Conservation (phyloP, 2,797 vertebrate genomes). For the Sebastes jordani region DNA sequence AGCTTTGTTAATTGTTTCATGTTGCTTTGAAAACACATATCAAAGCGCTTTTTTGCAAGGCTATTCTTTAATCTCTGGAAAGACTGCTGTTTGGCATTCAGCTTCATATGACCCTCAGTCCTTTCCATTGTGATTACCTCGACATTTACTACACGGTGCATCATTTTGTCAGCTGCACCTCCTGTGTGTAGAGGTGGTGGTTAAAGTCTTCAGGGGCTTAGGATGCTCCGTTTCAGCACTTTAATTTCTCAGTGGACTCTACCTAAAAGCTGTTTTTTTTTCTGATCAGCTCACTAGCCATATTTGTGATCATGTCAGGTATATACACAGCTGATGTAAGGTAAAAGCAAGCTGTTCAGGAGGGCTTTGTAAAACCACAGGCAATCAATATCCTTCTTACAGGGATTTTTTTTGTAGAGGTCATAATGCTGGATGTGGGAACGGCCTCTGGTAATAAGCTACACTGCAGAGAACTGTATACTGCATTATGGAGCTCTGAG, state of each 20-base stretch:
- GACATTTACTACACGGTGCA: background rate
- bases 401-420: background rate
- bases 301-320: slow-evolving; percentile 20
- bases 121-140: background rate
- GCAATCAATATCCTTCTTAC: slow-evolving; percentile 29
- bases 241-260: background rate
- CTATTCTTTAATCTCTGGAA: background rate
- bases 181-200: background rate
- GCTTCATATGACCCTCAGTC: background rate
- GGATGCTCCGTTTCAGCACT: slow-evolving; percentile 1
- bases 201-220: background rate
- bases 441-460: slow-evolving; percentile 1
- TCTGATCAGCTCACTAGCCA: background rate
- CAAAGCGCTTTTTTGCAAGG: background rate
- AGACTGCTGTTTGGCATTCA: slow-evolving; percentile 1
- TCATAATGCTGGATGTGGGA: slow-evolving; percentile 12
- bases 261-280: background rate
- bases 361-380: slow-evolving; percentile 20
- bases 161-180: background rate
- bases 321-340: slow-evolving; percentile 25
- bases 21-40: background rate
- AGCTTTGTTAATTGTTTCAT: background rate
- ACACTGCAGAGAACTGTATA: background rate
- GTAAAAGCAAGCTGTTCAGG: slow-evolving; percentile 17
- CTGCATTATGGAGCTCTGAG: background rate